Conservation (phyloP, 2,888 invertebrate genomes). For the Tricholauxania praeusta region DNA sequence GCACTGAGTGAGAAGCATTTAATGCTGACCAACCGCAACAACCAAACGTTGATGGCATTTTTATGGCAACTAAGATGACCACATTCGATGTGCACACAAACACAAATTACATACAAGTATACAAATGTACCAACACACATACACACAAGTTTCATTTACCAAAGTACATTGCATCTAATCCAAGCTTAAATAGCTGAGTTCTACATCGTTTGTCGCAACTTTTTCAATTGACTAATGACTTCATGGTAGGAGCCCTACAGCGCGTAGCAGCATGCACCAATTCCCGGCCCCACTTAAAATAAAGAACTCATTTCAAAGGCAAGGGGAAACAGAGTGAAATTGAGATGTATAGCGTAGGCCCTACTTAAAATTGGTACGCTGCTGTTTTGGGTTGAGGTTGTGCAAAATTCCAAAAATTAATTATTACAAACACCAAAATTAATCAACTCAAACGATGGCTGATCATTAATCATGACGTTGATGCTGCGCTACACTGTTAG, state of each 20-base stretch:
- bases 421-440: slow-evolving; percentile 35
- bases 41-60: slow-evolving; percentile 21
- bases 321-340: background rate
- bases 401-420: slow-evolving; percentile 34
- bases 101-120: background rate
- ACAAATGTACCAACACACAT: background rate
- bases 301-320: background rate
- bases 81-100: slow-evolving; percentile 1
- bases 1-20: background rate
- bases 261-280: background rate
- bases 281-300: slow-evolving; percentile 1
- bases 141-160: background rate
- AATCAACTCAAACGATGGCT: slow-evolving; percentile 28
- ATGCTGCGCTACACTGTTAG: background rate
- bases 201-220: slow-evolving; percentile 22
- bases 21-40: slow-evolving; percentile 10
- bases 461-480: slow-evolving; percentile 27
- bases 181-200: slow-evolving; percentile 1
- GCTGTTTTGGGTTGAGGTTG: background rate
- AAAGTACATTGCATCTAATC: slow-evolving; percentile 15
- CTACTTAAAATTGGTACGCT: no score
- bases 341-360: background rate
- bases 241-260: background rate
- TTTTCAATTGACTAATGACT: slow-evolving; percentile 26
- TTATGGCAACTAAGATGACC: slow-evolving; percentile 21